These are phyloP conservation scores for Ellobius talpinus DNA, from an alignment of 2,113 vertebrate species.

Conservation along the genomic window DNA sequence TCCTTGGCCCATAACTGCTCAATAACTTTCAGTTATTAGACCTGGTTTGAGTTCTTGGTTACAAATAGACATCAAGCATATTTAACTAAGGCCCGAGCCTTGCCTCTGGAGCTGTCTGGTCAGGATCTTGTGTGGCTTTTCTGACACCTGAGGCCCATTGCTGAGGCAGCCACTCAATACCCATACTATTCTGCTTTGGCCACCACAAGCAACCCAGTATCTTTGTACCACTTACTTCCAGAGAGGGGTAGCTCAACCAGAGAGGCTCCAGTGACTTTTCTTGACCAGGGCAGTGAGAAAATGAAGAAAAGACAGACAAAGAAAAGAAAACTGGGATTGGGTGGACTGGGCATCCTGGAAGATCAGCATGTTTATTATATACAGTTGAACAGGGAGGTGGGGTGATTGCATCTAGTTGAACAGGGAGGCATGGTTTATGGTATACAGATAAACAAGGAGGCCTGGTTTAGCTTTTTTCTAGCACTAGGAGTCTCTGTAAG, in stretches of 20 bases:
- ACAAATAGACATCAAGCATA: not conserved
- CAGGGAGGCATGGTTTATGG: not conserved
- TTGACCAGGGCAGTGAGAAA: not conserved
- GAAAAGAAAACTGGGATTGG: not conserved
- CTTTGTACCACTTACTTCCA: not conserved
- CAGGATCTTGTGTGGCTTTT: not conserved
- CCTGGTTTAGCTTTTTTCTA: not conserved
- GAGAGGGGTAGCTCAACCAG: not conserved
- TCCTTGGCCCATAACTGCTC: not conserved
- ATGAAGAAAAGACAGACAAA: not conserved
- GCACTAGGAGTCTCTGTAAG: not conserved
- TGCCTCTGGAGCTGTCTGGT: not conserved
- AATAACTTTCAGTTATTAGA: slow-evolving; percentile 30
- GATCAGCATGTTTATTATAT: not conserved
- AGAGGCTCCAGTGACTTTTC: not conserved
- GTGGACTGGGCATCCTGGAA: not conserved
- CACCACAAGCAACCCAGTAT: not conserved
- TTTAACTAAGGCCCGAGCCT: not conserved
- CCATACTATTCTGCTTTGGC: not conserved
- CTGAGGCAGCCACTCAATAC: not conserved
- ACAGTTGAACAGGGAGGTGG: not conserved
- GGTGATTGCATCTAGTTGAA: not conserved
- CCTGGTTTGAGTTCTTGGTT: not conserved
- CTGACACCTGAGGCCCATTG: not conserved
- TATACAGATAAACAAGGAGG: not conserved